Conservation (phyloP, 2,797 vertebrate genomes). For the Etheostoma nigrum region DNA sequence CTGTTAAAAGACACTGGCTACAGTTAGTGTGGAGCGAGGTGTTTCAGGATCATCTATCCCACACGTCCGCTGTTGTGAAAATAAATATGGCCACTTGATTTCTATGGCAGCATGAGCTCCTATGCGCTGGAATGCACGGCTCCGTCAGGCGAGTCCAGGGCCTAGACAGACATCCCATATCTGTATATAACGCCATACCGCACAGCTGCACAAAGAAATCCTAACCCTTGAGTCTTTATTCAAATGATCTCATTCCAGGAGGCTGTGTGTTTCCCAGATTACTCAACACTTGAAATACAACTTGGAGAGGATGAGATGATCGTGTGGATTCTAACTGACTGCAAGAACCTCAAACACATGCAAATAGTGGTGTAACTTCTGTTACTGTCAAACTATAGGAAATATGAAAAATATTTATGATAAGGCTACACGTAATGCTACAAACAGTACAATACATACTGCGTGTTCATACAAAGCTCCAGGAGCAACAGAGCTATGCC, state of each 20-base stretch:
- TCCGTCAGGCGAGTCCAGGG: slow-evolving; percentile 52
- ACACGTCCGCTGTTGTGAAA: slow-evolving; percentile 59
- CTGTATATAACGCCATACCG: slow-evolving; percentile 54
- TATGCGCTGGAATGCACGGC: slow-evolving; percentile 69
- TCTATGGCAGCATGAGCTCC: slow-evolving; percentile 70
- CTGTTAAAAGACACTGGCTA: slow-evolving; percentile 49
- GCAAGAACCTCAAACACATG: slow-evolving; percentile 21
- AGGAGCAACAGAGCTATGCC: slow-evolving; percentile 48
- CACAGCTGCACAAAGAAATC: slow-evolving; percentile 79
- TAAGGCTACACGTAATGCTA: background rate
- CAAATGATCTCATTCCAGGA: slow-evolving; percentile 70
- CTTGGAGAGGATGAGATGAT: slow-evolving; percentile 9
- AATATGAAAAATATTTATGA: slow-evolving; percentile 5
- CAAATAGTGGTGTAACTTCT: slow-evolving; percentile 10
- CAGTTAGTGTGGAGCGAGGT: slow-evolving; percentile 48
- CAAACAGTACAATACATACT: background rate
- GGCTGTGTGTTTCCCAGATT: slow-evolving; percentile 54
- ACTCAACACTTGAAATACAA: slow-evolving; percentile 40
- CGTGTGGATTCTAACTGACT: slow-evolving; percentile 8
- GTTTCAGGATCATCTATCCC: slow-evolving; percentile 58
- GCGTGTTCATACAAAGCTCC: slow-evolving; percentile 35
- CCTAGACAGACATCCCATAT: slow-evolving; percentile 68
- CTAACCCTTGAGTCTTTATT: slow-evolving; percentile 69
- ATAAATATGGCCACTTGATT: slow-evolving; percentile 68
- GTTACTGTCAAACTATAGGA: background rate